Evolutionary conservation across 1,140 invertebrate genomes (phyloP).

Genomic region (Zelostemma sp.): DNA sequence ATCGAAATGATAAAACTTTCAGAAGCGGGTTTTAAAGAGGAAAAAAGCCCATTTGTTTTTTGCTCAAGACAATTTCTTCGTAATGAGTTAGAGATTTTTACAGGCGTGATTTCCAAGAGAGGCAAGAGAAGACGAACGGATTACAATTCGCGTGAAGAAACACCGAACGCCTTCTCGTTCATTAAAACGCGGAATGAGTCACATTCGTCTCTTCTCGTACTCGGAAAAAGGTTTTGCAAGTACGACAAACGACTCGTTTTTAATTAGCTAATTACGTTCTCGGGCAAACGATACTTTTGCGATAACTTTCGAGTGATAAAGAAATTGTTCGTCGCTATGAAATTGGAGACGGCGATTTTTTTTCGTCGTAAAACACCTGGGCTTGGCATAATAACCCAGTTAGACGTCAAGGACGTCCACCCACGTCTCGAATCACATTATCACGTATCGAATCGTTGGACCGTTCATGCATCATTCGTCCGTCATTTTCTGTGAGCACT

Average conservation of each 20-base stretch:
- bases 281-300: neutral
- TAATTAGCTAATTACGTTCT: neutral
- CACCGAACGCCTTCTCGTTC: constrained; percentile 1
- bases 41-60: no score
- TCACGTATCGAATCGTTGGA: neutral
- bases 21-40: no score
- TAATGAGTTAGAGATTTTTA: neutral
- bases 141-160: neutral
- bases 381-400: constrained; percentile 42
- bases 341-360: no score
- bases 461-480: neutral
- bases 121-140: neutral
- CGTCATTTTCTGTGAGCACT: no score
- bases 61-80: neutral
- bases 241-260: no score
- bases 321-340: no score
- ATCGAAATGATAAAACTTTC: no score
- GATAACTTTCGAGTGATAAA: neutral
- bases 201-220: constrained; percentile 13
- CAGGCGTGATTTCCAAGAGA: neutral
- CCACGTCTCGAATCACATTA: constrained; percentile 9
- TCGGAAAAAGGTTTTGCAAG: no score
- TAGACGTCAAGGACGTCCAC: constrained; percentile 33
- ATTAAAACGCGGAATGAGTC: constrained; percentile 25
- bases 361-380: constrained; percentile 25